Evolutionary conservation across 2,797 vertebrate genomes (phyloP).

Genomic region (Ciconia nigra): DNA sequence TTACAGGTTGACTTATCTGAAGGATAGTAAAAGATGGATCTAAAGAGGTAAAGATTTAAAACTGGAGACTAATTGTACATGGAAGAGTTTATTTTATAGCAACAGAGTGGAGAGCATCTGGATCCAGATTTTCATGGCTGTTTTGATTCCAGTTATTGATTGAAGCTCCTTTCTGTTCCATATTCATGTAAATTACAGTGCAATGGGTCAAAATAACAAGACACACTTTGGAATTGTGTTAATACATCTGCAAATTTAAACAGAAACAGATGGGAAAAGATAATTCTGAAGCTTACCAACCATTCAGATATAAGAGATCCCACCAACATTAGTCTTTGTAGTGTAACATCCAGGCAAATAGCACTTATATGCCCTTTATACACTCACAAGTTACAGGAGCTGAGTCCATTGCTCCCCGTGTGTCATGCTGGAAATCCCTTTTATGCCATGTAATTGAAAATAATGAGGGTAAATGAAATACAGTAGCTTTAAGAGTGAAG

Average conservation of each 20-base stretch:
- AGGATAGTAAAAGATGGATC: neutral
- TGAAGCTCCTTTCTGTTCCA: slow-evolving; percentile 23
- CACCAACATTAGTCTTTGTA: neutral
- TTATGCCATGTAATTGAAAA: slow-evolving; percentile 26
- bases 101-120: neutral
- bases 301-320: slow-evolving; percentile 3
- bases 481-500: slow-evolving; percentile 3
- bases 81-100: neutral
- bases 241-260: slow-evolving; percentile 50
- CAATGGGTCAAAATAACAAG: slow-evolving; percentile 43
- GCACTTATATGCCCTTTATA: neutral
- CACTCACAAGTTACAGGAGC: neutral
- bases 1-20: neutral
- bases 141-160: slow-evolving; percentile 16
- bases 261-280: slow-evolving; percentile 40
- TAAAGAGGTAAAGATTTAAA: neutral
- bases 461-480: slow-evolving; percentile 29
- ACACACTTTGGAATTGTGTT: neutral
- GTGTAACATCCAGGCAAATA: neutral
- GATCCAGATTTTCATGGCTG: slow-evolving; percentile 1
- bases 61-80: neutral
- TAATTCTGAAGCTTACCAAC: neutral
- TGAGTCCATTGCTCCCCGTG: neutral
- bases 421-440: neutral
- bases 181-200: slow-evolving; percentile 22